Percentiles rank a stretch among this genome's conserved stretches.
Evolutionary conservation across 2,888 invertebrate species (phyloP).

Genomic region (Notocelia uddmanniana): DNA sequence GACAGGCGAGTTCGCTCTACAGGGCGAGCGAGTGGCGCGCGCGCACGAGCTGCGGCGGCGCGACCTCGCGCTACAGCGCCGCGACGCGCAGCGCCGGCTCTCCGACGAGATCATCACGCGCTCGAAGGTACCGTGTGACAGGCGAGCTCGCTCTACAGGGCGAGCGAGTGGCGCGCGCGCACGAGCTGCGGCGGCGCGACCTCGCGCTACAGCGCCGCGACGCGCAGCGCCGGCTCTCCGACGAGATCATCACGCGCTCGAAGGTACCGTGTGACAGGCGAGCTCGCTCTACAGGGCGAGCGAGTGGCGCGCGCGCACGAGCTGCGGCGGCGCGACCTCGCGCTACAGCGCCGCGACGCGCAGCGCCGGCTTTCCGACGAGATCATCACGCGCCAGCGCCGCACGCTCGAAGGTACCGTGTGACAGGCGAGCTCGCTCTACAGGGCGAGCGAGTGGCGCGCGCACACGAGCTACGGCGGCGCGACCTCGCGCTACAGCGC

Average conservation of each 20-base stretch:
- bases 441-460: conserved; percentile 94
- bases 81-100: conserved; percentile 93
- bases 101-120: conserved; percentile 94
- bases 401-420: conserved; percentile 91
- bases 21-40: conserved; percentile 93
- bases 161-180: conserved; percentile 93
- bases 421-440: conserved; percentile 95
- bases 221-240: conserved; percentile 93
- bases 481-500: conserved; percentile 93
- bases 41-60: conserved; percentile 94
- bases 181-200: conserved; percentile 94
- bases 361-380: conserved; percentile 95
- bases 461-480: conserved; percentile 93
- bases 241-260: conserved; percentile 94
- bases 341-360: conserved; percentile 92
- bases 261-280: conserved; percentile 91
- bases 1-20: conserved; percentile 95
- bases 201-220: conserved; percentile 93
- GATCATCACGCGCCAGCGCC: conserved; percentile 95
- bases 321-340: conserved; percentile 92
- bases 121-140: conserved; percentile 90
- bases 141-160: conserved; percentile 97
- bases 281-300: conserved; percentile 95
- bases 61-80: conserved; percentile 93
- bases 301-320: conserved; percentile 94